Base-by-base conservation (phyloP, 2,888 invertebrate genomes). In the Drosophila yooni region DNA sequence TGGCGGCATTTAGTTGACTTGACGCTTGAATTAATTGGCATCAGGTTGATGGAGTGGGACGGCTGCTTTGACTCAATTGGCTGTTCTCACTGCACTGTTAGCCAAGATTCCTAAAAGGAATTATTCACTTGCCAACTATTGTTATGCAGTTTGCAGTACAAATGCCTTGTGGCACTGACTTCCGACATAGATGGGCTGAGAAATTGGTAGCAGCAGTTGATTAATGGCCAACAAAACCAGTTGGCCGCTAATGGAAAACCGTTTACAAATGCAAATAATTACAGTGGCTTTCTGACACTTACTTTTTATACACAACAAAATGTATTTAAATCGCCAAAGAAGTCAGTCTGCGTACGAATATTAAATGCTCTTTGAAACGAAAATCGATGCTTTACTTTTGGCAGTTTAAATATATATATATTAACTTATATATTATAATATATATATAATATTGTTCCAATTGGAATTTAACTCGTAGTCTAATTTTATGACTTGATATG, bases 11-110 rank as follows among this genome's bases (percentile, higher is more conserved):
- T 58, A 74, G 87, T 80, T 73, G 87, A 83, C 82, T 84, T 74
- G 75, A 66, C 76, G 76, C 86, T 83, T 74, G 64, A 74, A 75
- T 81, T 83, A 86, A 83, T 86, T 81, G 83, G 76, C 86, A 29
- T 29, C 40, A 52, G 71, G 54, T 56, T 61, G 21, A 43, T 51
- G 25, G 18, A 40, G 7, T 29, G 43, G 38, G 11, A 1, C 21
- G 40, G 50, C 27, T 6, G 13, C 18, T 21, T 27, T n/a, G 18
- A 8, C 15, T 3, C 43, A 46, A 50, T 62, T 50, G 36, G 51
- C 51, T 38, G 61, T 25, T 40, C 36, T 38, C 33, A 18, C 10
- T 29, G 33, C 46, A 57, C 52, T 68, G 63, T 57, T 25, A 3
- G 36, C 72, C 40, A 64, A 59, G 64, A 56, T 8, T n/a, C 13